These are phyloP conservation scores for Neodiprion virginianus DNA, from an alignment of 1,140 invertebrate species.

Conservation along the genomic window DNA sequence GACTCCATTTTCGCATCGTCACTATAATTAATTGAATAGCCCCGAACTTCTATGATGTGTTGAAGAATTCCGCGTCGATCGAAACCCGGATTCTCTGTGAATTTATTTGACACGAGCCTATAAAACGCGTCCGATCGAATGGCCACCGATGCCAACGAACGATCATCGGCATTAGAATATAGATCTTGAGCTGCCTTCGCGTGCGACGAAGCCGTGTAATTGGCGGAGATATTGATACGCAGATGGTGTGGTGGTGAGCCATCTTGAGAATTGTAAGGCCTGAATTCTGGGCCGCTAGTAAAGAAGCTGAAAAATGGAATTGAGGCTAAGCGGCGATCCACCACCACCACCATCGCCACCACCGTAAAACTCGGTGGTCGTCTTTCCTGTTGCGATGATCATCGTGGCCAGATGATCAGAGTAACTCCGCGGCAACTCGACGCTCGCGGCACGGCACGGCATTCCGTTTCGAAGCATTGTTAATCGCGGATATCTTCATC, in stretches of 20 bases:
- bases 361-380: background rate
- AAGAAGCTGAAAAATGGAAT: slow-evolving; percentile 28
- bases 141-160: background rate
- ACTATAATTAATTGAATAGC: too few species aligned
- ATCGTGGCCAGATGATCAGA: slow-evolving; percentile 23
- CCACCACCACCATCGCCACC: slow-evolving; percentile 31
- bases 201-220: background rate
- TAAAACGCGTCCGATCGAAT: too few species aligned
- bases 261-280: too few species aligned
- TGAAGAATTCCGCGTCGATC: too few species aligned
- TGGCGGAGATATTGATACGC: background rate
- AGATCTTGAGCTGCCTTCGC: background rate
- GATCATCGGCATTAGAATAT: background rate
- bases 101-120: too few species aligned
- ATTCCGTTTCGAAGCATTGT: slow-evolving; percentile 36
- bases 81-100: too few species aligned
- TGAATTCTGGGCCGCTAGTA: background rate
- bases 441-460: slow-evolving; percentile 29
- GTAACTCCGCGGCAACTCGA: slow-evolving; percentile 23
- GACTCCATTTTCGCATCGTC: too few species aligned
- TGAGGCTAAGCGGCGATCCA: slow-evolving; percentile 38
- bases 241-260: background rate
- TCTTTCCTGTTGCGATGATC: background rate
- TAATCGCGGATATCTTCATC: slow-evolving; percentile 26
- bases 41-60: too few species aligned